Percentiles rank a stretch among this genome's conserved stretches.
Evolutionary conservation across 53 echinoderm and acorn worm genomes (phyloP).

Genomic region (Henricia sp.): DNA sequence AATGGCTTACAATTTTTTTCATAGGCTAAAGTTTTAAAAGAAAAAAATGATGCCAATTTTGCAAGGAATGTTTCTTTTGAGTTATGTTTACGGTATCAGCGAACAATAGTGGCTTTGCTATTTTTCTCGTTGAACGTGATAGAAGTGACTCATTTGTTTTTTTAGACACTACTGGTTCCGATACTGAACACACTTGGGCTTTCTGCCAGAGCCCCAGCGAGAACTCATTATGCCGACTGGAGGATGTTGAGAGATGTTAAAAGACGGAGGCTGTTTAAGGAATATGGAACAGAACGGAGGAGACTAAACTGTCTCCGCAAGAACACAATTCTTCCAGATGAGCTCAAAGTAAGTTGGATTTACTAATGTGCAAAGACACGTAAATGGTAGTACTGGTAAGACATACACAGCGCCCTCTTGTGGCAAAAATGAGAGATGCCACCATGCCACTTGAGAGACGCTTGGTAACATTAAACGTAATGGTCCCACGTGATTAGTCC

Average conservation of each 20-base stretch:
- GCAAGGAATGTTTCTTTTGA: too few species aligned
- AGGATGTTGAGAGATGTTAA: constrained; percentile 90
- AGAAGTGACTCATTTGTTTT: too few species aligned
- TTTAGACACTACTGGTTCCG: background rate
- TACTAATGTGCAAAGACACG: background rate
- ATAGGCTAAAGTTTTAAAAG: too few species aligned
- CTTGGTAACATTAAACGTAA: background rate
- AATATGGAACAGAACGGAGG: constrained; percentile 75
- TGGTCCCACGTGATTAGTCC: background rate
- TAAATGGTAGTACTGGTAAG: background rate
- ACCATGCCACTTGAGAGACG: background rate
- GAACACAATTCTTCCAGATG: constrained; percentile 91
- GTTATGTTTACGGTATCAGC: too few species aligned
- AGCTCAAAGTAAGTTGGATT: constrained; percentile 67
- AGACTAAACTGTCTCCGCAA: constrained; percentile 89
- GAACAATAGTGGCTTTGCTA: too few species aligned
- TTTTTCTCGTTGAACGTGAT: too few species aligned
- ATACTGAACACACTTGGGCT: background rate
- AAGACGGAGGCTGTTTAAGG: constrained; percentile 83
- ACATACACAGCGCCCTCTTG: background rate
- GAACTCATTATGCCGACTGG: constrained; percentile 92
- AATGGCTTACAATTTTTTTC: too few species aligned
- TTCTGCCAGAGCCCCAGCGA: constrained; percentile 24
- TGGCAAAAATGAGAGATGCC: background rate
- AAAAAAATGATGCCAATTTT: too few species aligned